Base-by-base conservation (phyloP, 2,113 vertebrate genomes). In the Oostethus manadensis region DNA sequence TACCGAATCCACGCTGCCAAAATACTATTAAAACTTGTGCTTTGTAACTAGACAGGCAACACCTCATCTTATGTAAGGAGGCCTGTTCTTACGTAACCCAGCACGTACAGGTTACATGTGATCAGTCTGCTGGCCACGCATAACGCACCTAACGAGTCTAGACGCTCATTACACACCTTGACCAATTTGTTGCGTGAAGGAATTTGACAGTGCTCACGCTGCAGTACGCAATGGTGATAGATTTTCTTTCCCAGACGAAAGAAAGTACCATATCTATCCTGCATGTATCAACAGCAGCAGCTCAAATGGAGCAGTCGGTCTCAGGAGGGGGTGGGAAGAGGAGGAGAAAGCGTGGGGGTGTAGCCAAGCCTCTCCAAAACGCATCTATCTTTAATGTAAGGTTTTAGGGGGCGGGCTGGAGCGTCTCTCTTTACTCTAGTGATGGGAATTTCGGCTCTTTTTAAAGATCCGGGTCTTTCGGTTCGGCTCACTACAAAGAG, bases 311-410 rank as follows among this genome's bases (percentile, higher is more conserved):
- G 51, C 17, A 16, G 23, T 20, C 26, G 26, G 8, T 10, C 57
- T 33, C 45, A 9, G 29, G 22, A 46, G 51, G 45, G 55, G 35
- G 46, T 57, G 40, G 40, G 10, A 10, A 10, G 26, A 44, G 73
- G 56, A 53, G 56, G n/a, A 22, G 51, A 70, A 63, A 53, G 54
- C 10, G 64, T 63, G 69, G 73, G 64, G 65, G 77, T 80, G 73
- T 18, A 70, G 60, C 54, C 49, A 11, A 29, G 29, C 44, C 43
- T 55, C 48, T 62, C 54, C 65, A 67, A 68, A 70, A 10, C 45
- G 21, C 26, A 40, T 20, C 33, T 9, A 61, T 50, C 55, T 62
- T 62, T 51, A 33, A 51, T 57, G 64, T 33, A n/a, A 13, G 14
- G 43, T 55, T 53, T 67, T n/a, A 71, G 62, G 68, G n/a, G 22